Percentiles rank a stretch among this genome's conserved stretches.
Evolutionary conservation across 2,113 vertebrate species (phyloP).

Genomic region (Forbesichthys agassizii): DNA sequence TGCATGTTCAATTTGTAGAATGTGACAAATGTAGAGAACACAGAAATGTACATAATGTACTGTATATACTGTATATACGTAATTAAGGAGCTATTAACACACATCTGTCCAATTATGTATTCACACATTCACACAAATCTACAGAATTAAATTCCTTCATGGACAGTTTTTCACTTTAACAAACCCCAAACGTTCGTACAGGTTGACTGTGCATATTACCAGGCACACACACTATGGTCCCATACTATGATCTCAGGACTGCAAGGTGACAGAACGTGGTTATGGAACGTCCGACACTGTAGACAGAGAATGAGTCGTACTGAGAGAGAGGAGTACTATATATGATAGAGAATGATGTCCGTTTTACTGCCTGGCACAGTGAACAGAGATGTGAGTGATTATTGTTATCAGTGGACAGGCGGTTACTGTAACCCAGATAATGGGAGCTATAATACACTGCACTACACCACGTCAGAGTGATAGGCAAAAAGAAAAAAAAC

Average conservation of each 20-base stretch:
- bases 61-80: not conserved
- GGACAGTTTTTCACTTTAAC: no score
- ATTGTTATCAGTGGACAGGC: slow-evolving; percentile 61
- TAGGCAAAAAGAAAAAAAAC: slow-evolving; percentile 24
- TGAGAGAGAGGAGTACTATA: slow-evolving; percentile 10
- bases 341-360: slow-evolving; percentile 26
- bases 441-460: slow-evolving; percentile 46
- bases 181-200: no score
- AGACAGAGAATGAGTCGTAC: not conserved
- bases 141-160: no score
- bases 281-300: slow-evolving; percentile 6
- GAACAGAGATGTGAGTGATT: slow-evolving; percentile 64
- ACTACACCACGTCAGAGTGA: slow-evolving; percentile 40
- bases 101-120: no score
- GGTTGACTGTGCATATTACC: no score
- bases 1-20: no score
- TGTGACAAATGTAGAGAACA: no score
- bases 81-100: no score
- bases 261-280: slow-evolving; percentile 4
- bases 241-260: not conserved
- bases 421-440: slow-evolving; percentile 66
- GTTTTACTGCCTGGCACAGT: slow-evolving; percentile 28
- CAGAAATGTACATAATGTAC: not conserved
- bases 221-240: no score
- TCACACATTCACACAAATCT: no score